phyloP scores from a whole-genome alignment of 2,888 invertebrate genomes.

The Amblyjoppa fuscipennis region DNA sequence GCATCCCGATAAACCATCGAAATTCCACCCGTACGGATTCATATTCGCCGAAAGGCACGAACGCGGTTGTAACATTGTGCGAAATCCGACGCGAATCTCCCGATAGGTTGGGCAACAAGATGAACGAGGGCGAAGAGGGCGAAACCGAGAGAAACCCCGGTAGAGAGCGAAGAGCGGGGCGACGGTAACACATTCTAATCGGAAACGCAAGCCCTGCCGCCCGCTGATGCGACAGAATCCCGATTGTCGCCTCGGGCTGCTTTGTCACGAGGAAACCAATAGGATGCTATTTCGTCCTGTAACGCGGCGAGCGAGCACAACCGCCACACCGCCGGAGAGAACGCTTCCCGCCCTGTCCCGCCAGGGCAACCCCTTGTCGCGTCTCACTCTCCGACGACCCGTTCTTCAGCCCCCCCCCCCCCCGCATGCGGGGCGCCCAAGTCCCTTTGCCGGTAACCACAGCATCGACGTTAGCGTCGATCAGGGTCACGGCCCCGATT shows the following conservation, averaged over 20 bases:
- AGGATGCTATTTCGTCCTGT: slow-evolving; percentile 56
- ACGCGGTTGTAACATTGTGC: not conserved
- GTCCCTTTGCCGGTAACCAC: slow-evolving; percentile 46
- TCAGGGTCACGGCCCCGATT: slow-evolving; percentile 56
- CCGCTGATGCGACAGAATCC: slow-evolving; percentile 61
- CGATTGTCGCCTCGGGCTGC: slow-evolving; percentile 61
- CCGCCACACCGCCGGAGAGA: slow-evolving; percentile 16
- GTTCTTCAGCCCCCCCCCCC: not conserved
- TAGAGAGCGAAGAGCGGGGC: not conserved
- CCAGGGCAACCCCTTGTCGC: slow-evolving; percentile 9
- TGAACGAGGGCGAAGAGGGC: slow-evolving; percentile 1
- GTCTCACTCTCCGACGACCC: slow-evolving; percentile 13
- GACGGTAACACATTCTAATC: slow-evolving; percentile 56
- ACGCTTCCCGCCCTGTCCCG: not conserved
- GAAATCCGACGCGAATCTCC: too few species aligned
- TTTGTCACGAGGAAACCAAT: slow-evolving; percentile 62
- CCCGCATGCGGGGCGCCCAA: not conserved
- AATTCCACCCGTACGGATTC: too few species aligned
- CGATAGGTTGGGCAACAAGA: too few species aligned
- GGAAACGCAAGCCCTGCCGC: slow-evolving; percentile 57
- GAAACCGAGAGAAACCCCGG: not conserved
- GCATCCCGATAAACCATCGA: too few species aligned
- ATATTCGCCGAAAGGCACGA: too few species aligned
- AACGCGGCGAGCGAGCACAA: slow-evolving; percentile 50
- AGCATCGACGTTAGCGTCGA: slow-evolving; percentile 38